Evolutionary conservation across 2,113 vertebrate species (phyloP), one percentile per base, ranked within the genome.

Genomic region (Todiramphus saurophagus): DNA sequence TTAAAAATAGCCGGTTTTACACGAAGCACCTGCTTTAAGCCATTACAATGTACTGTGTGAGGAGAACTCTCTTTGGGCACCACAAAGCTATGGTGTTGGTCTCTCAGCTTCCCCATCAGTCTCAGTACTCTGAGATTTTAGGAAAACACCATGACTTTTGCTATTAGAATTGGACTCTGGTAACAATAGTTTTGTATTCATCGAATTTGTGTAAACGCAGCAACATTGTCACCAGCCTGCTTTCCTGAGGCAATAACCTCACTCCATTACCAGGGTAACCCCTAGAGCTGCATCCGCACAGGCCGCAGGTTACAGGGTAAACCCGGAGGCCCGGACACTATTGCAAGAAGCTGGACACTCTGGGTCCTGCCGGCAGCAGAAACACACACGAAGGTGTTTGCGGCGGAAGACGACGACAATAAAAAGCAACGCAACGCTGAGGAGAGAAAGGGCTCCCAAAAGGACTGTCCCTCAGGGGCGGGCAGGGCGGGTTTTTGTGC

Each of bases 321-420:
- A 20, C 4, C 23, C 11, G 18, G 18, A 6, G 27, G 2, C 67
- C 18, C 0, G 0, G 31, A 5, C 25, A 3, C 16, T 2, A 4
- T 1, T 3, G 17, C 33, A 3, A 0, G 3, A 1, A 18, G 2
- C 37, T 0, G 37, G 18, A 0, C 0, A 0, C n/a, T 13, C 15
- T 3, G 2, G 23, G 53, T 51, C 39, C 53, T 8, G 0, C 10
- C 4, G 28, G 30, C 62, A 15, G 6, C 33, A 10, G 1, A 6
- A 3, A 10, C 55, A 13, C 68, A 3, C 35, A 8, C 41, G 3
- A 0, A 8, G n/a, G 5, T 1, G 7, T 5, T 37, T 35, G 35
- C 35, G 30, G 2, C 27, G 9, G 7, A 3, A 30, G 10, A 2
- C 0, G 5, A 2, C 0, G 16, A 1, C 46, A 18, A 3, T 1